Base-by-base conservation (phyloP, 1,140 invertebrate genomes). In the Ladona fulva region DNA sequence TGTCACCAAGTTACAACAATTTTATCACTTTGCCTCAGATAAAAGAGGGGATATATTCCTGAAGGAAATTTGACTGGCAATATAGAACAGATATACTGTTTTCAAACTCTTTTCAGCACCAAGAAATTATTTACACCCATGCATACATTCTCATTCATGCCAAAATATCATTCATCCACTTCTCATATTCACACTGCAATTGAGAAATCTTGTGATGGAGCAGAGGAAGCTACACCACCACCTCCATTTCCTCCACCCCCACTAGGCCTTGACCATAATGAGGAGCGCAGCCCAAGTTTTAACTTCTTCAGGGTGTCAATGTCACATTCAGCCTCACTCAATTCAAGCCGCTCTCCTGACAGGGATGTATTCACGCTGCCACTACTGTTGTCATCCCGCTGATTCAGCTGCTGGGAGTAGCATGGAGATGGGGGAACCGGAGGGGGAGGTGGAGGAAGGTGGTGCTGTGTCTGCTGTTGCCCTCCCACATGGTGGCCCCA, bases 221-320 rank as follows among this genome's bases (percentile, higher is more conserved):
- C 78, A 79, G 22, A 77, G 83, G 52, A 66, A 6, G 14, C n/a
- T 22, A 66, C 52, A 16, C 52, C 52, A 77, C 78, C 80, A 78
- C 78, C 80, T 42, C 74, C 80, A 37, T 87, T 86, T 77, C 87
- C 87, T 77, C 83, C 80, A 77, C 79, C 85, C 6, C 82, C 84
- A 10, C 81, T 79, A 16, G 91, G 91, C 79, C 90, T 87, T 22
- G 91, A 91, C 91, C 91, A 92, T 11, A 92, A 85, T n/a, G 90
- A 90, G 42, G 90, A 92, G 76, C 90, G 85, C 80, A 91, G 84
- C 7, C 91, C 91, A 66, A 92, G 85, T 84, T 92, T 92, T 52
- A 92, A 84, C 83, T 92, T 92, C 82, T 92, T 92, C 76, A 92
- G 82, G n/a, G 91, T 91, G 81, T 92, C 91, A 83, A 92, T 90